Percentiles rank a stretch among this genome's conserved stretches.
Evolutionary conservation across 2,888 invertebrate genomes (phyloP).

Genomic region (Torymus texanus): DNA sequence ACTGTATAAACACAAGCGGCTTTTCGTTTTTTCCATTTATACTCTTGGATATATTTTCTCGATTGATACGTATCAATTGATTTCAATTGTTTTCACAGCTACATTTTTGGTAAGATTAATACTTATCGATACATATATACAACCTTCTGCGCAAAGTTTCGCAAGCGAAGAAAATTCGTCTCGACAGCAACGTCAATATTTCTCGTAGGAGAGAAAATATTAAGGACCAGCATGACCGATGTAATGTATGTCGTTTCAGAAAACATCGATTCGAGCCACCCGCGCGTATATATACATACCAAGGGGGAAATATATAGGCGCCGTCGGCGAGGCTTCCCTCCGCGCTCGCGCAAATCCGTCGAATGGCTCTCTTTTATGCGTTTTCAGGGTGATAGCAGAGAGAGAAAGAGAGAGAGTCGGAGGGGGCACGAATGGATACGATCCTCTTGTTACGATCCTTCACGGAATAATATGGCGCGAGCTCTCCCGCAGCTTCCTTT

Average conservation of each 20-base stretch:
- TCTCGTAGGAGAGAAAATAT: too few species aligned
- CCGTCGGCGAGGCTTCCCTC: conserved; percentile 22
- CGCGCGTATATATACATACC: too few species aligned
- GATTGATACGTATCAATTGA: too few species aligned
- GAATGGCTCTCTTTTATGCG: conserved; percentile 38
- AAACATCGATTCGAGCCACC: conserved; percentile 21
- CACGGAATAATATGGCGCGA: conserved; percentile 29
- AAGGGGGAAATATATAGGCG: background rate
- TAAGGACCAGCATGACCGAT: too few species aligned
- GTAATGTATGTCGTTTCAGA: background rate
- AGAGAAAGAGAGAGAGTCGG: too few species aligned
- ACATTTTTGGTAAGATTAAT: too few species aligned
- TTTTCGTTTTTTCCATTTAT: too few species aligned
- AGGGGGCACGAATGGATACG: background rate
- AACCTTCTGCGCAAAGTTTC: background rate
- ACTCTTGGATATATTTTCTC: too few species aligned
- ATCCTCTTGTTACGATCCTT: conserved; percentile 37
- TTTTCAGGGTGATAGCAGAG: background rate
- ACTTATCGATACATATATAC: too few species aligned
- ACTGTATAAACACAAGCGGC: too few species aligned
- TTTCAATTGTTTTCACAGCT: too few species aligned
- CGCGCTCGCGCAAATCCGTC: conserved; percentile 1
- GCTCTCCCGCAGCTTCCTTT: conserved; percentile 40
- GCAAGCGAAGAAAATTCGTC: background rate
- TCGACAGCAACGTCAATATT: too few species aligned